Evolutionary conservation across 1,140 invertebrate genomes (phyloP), one percentile per base, ranked within the genome.

Genomic region (Parasteatoda tepidariorum): DNA sequence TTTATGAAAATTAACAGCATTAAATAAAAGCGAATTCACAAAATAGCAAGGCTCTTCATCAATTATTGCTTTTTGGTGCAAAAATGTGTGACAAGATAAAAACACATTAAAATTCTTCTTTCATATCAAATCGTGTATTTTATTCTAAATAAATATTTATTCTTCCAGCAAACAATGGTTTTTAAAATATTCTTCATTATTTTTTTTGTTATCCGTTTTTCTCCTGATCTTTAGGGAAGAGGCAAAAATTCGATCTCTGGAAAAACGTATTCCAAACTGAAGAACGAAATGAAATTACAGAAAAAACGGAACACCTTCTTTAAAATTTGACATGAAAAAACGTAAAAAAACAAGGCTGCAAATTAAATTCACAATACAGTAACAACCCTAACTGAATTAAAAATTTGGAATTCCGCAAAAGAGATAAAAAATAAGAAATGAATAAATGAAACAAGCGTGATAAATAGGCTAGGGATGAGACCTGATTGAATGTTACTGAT

Each of bases 321-420:
- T 41, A 22, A 59, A 68, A 41, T 33, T 48, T 9, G 38, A n/a
- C n/a, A n/a, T 30, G 28, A 30, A 22, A 57, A 55, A 33, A 66
- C 26, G 30, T 24, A n/a, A 55, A 75, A 75, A 34, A 33, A 9
- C 71, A 22, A 48, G 33, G 1, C 18, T 24, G 13, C 24, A 55
- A 79, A 68, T 79, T 68, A 30, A 79, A 79, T 79, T 79, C 54
- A 34, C 75, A 68, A 55, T 67, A 64, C 57, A 62, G 75, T 67
- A 79, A 68, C 75, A 79, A 76, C 74, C 24, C 18, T 64, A 79
- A 79, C 68, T 38, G 28, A 79, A 79, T 79, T 79, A 79, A 79
- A 68, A 79, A 67, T 57, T 66, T 67, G 64, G 64, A 79, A 79
- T 79, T 79, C 75, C 38, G 28, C 26, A 34, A 13, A 15, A 2